phyloP scores from a whole-genome alignment of 2,888 invertebrate genomes.

The Polydrusus tereticollis region DNA sequence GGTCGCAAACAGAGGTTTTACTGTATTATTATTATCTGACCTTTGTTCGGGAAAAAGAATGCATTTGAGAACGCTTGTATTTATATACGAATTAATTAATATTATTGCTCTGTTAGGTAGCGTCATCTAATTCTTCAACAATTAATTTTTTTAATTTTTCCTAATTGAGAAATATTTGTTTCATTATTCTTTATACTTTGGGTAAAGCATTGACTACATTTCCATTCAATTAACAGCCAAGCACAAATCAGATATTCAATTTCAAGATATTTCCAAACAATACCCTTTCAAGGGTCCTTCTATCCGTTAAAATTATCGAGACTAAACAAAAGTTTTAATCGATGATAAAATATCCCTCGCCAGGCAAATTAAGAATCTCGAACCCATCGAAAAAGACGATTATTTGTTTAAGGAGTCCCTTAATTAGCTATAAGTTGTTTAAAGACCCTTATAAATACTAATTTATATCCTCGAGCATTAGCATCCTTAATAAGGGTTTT shows the following conservation, averaged over 20 bases:
- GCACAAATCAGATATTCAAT: not conserved
- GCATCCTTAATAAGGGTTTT: constrained; percentile 21
- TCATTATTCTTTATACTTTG: too few species aligned
- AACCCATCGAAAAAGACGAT: constrained; percentile 24
- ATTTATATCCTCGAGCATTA: constrained; percentile 25
- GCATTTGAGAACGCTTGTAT: too few species aligned
- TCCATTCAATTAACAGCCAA: too few species aligned
- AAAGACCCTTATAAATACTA: constrained; percentile 31
- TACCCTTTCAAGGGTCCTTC: not conserved
- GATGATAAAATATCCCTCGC: not conserved
- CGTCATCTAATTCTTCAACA: too few species aligned
- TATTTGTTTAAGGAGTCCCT: constrained; percentile 31
- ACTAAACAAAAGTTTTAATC: not conserved
- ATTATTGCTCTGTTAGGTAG: too few species aligned
- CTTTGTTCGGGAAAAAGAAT: too few species aligned
- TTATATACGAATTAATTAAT: too few species aligned
- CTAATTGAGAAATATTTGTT: too few species aligned
- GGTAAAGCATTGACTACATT: too few species aligned
- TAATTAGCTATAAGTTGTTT: constrained; percentile 36
- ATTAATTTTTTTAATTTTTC: too few species aligned
- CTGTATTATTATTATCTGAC: too few species aligned
- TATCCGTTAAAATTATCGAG: not conserved
- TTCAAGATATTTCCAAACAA: not conserved
- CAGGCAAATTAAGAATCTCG: constrained; percentile 15
- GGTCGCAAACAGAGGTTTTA: too few species aligned